Base-by-base conservation (phyloP, 2,113 vertebrate species). In the Phaethon lepturus region DNA sequence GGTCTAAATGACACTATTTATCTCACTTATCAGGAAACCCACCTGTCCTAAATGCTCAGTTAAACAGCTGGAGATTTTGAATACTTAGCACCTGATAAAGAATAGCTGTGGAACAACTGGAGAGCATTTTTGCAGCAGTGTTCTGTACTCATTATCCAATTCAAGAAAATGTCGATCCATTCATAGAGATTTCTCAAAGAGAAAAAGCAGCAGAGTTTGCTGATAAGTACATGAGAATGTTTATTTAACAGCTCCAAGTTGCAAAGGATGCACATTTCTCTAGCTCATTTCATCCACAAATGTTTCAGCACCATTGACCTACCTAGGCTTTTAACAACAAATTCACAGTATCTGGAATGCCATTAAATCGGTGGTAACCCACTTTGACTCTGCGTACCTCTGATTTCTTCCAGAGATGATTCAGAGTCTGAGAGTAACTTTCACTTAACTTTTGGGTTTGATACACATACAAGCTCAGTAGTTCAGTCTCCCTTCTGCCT, bases 21-120 rank as follows among this genome's bases (percentile, higher is more conserved):
- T 92, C 80, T 92, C 60, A 85, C 73, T 85, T 93, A 91, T 92
- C 83, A 67, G 80, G 40, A 89, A 94, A 85, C 14, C 33, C 76
- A 94, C 76, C 75, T 95, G 82, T 86, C 79, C 56, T 60, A 80
- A 92, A 55, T 81, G 29, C 35, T 91, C 14, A 4, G 42, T 84
- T 91, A 79, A 95, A 75, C 49, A 91, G 52, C 16, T 80, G 56
- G 56, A 68, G 55, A 62, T 64, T 86, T 91, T 81, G 29, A 93
- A 87, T 81, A 72, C 75, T 88, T 76, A 92, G 63, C 60, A 75
- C 13, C 40, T 87, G 33, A 62, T 71, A 85, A 92, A 94, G 42
- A 84, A 78, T 60, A 62, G 49, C 66, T 89, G 64, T 84, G 56
- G 75, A 72, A 49, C 40, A 75, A 35, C n/a, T 53, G 20, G 13